Percentiles rank a stretch among this genome's conserved stretches.
These are phyloP conservation scores for Perodicticus potto DNA, from an alignment of 2,797 vertebrate genomes.

Conservation along the genomic window DNA sequence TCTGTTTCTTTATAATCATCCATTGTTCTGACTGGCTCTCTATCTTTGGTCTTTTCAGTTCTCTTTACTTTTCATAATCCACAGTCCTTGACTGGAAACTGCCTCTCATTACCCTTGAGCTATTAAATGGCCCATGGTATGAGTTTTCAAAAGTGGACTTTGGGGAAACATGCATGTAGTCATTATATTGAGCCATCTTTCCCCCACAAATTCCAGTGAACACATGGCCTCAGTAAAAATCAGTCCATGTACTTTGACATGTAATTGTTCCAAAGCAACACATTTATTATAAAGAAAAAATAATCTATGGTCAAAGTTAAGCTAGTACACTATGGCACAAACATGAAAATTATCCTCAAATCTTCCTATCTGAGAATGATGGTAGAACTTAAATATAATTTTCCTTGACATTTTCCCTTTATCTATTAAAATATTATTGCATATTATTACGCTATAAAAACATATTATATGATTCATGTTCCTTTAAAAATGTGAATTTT, in stretches of 20 bases:
- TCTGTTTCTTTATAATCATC: conserved; percentile 47
- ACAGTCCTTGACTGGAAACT: background rate
- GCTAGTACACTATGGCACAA: background rate
- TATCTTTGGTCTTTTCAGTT: background rate
- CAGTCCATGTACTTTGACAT: background rate
- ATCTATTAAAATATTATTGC: background rate
- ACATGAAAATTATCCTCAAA: background rate
- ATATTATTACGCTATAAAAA: background rate
- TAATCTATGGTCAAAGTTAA: background rate
- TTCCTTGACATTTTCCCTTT: background rate
- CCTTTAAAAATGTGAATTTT: conserved; percentile 10
- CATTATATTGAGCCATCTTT: background rate
- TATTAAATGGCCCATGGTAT: background rate
- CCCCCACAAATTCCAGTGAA: background rate
- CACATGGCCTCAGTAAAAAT: background rate
- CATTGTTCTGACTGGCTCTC: conserved; percentile 43
- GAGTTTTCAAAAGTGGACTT: background rate
- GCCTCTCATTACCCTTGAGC: background rate
- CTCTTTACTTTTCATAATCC: conserved; percentile 15
- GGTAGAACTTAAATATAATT: background rate
- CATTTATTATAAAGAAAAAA: conserved; percentile 6
- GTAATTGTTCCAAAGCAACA: background rate
- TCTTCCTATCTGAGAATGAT: background rate
- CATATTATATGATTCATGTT: background rate
- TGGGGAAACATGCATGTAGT: background rate